These are phyloP conservation scores for Orthosia incerta DNA, from an alignment of 2,888 invertebrate species.

Conservation along the genomic window DNA sequence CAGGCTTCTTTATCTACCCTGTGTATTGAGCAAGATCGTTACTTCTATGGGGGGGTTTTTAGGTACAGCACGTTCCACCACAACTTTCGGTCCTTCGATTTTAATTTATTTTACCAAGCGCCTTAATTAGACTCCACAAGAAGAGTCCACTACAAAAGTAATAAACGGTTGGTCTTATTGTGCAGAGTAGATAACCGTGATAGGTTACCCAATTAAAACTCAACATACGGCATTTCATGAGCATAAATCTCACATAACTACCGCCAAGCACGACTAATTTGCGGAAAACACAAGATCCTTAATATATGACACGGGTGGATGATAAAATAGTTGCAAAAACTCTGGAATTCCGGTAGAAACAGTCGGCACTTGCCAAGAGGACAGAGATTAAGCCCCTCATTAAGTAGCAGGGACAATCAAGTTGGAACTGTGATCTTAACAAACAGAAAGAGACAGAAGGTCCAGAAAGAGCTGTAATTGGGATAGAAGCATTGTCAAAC, in stretches of 20 bases:
- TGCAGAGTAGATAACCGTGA: not conserved
- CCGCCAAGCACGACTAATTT: constrained; percentile 18
- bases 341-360: constrained; percentile 33
- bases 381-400: constrained; percentile 64
- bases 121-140: too few species aligned
- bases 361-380: constrained; percentile 58
- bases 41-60: too few species aligned
- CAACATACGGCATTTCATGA: not conserved
- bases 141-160: not conserved
- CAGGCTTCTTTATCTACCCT: too few species aligned
- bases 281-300: not conserved
- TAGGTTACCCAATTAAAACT: not conserved
- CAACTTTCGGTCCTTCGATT: too few species aligned
- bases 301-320: constrained; percentile 36
- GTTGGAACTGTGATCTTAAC: constrained; percentile 17
- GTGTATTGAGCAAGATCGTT: too few species aligned
- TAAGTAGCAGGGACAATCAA: constrained; percentile 58
- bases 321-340: constrained; percentile 47
- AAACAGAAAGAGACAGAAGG: constrained; percentile 24
- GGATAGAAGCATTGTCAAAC: too few species aligned
- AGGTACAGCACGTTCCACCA: too few species aligned
- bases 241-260: constrained; percentile 1
- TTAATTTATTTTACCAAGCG: too few species aligned
- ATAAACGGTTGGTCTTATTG: not conserved
- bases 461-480: not conserved